These are phyloP conservation scores for Neoaliturus tenellus DNA, from an alignment of 2,888 invertebrate species.

Conservation along the genomic window DNA sequence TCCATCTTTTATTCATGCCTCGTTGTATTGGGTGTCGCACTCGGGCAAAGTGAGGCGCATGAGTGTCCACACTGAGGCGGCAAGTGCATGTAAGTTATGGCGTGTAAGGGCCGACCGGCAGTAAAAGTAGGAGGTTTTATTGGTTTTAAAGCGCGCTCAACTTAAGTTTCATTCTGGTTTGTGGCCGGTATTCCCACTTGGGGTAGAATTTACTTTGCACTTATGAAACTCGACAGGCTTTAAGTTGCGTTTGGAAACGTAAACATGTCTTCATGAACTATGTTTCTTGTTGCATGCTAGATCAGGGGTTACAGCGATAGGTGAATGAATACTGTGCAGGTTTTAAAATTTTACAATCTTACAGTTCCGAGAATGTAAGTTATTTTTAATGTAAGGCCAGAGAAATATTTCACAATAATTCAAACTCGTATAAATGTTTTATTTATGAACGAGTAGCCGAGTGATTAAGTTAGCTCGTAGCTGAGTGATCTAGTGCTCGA, in stretches of 20 bases:
- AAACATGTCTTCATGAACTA: neutral
- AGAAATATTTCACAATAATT: too few relatives aligned
- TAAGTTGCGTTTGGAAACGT: neutral
- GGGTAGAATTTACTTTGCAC: neutral
- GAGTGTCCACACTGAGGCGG: neutral
- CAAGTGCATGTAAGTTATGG: constrained; percentile 6
- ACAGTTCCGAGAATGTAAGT: too few relatives aligned
- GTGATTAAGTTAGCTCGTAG: too few relatives aligned
- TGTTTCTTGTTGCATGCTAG: neutral
- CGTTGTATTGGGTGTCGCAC: constrained; percentile 19
- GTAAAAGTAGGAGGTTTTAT: neutral
- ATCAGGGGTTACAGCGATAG: too few relatives aligned
- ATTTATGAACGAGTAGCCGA: too few relatives aligned
- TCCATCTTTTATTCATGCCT: constrained; percentile 44
- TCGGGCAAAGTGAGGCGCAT: neutral
- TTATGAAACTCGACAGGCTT: neutral
- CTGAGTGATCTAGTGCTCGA: too few relatives aligned
- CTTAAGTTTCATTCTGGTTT: neutral
- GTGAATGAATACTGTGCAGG: too few relatives aligned
- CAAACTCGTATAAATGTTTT: too few relatives aligned
- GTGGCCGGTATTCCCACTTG: neutral
- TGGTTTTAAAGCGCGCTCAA: neutral
- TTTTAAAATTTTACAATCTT: too few relatives aligned
- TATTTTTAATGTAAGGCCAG: too few relatives aligned
- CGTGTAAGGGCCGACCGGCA: too few relatives aligned